These are phyloP conservation scores for Selenia dentaria DNA, from an alignment of 2,888 invertebrate genomes.

Conservation along the genomic window DNA sequence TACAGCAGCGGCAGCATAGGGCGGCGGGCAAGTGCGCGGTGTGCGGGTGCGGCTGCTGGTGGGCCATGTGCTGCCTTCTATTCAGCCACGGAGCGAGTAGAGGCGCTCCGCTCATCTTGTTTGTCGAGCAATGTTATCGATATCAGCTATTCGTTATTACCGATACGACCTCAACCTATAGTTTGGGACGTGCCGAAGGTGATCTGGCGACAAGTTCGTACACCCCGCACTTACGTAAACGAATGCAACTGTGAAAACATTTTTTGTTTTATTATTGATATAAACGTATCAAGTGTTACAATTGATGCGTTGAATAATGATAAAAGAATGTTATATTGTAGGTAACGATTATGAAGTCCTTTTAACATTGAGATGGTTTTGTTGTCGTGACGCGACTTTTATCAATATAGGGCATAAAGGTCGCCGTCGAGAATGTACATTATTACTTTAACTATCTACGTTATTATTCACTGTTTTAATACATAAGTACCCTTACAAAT, in stretches of 20 bases:
- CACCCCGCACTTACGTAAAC: constrained; percentile 76
- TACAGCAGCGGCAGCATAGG: not conserved
- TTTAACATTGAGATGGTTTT: too few species aligned
- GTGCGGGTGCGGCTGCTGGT: too few species aligned
- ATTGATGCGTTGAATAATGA: constrained; percentile 34
- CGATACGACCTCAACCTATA: constrained; percentile 73
- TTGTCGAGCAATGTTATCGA: constrained; percentile 62
- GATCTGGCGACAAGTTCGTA: constrained; percentile 67
- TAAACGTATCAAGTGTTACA: constrained; percentile 30
- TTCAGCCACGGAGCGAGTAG: too few species aligned
- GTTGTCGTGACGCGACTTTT: too few species aligned
- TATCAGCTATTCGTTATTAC: constrained; percentile 59
- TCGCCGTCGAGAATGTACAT: too few species aligned
- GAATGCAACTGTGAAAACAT: constrained; percentile 68
- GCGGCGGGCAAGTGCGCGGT: too few species aligned
- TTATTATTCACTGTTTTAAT: too few species aligned
- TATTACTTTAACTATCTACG: too few species aligned
- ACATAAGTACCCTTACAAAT: too few species aligned
- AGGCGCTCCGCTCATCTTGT: constrained; percentile 56
- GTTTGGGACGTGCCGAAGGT: constrained; percentile 78
- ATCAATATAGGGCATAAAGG: too few species aligned
- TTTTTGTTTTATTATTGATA: constrained; percentile 45
- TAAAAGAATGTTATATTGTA: constrained; percentile 15
- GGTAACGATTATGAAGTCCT: not conserved
- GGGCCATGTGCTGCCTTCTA: too few species aligned